A percentile compares a stretch with the other conserved stretches of the same genome.
phyloP scores from a whole-genome alignment of 2,888 invertebrate genomes.

The Tricholauxania praeusta region DNA sequence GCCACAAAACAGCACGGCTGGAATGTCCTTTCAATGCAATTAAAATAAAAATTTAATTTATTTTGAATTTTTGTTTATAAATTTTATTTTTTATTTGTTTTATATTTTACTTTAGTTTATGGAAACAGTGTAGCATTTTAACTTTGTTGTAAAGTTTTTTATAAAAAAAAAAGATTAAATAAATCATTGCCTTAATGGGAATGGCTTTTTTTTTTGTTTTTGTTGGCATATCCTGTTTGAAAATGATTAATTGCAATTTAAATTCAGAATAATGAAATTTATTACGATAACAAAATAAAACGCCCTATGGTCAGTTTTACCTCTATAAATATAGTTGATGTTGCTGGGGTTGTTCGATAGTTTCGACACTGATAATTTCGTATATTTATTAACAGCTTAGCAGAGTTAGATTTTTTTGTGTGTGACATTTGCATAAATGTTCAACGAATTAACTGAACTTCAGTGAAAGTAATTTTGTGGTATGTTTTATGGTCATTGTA shows the following conservation, averaged over 20 bases:
- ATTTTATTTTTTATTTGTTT: neutral
- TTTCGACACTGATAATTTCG: neutral
- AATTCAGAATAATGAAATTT: neutral
- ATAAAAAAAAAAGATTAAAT: neutral
- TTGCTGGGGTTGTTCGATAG: neutral
- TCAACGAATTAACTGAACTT: neutral
- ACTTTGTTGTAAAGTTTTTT: neutral
- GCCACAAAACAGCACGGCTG: no score
- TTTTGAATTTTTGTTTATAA: no score
- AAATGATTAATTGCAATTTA: slow-evolving; percentile 10
- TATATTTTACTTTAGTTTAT: neutral
- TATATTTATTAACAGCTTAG: slow-evolving; percentile 1
- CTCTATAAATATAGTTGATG: neutral
- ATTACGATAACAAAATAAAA: slow-evolving; percentile 11
- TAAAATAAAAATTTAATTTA: no score
- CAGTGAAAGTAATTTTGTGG: no score
- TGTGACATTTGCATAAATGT: neutral
- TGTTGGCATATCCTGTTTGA: slow-evolving; percentile 1
- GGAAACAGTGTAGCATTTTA: neutral
- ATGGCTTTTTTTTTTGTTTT: no score
- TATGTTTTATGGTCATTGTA: no score
- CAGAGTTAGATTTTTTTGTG: neutral
- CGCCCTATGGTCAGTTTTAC: slow-evolving; percentile 7
- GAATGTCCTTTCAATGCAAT: no score
- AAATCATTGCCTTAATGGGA: no score